Evolutionary conservation across 2,888 invertebrate genomes (phyloP).

Genomic region (Cacoxenus indagator): DNA sequence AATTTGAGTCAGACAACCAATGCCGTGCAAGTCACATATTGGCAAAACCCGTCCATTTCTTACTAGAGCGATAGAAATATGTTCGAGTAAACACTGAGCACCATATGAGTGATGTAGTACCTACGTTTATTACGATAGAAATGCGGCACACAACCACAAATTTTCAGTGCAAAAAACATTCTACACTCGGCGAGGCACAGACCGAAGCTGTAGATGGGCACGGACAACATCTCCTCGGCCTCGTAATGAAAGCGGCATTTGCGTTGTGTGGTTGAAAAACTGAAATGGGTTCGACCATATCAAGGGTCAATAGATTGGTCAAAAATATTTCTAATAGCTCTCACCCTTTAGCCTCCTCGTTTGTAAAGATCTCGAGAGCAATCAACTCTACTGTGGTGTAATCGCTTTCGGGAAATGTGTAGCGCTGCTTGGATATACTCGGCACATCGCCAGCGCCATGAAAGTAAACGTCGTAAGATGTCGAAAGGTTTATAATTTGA

Average conservation of each 20-base stretch:
- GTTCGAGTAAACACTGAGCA: too few species aligned
- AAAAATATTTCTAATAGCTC: conserved; percentile 18
- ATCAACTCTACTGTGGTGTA: conserved; percentile 76
- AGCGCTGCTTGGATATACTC: conserved; percentile 75
- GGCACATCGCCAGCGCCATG: conserved; percentile 80
- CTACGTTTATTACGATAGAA: conserved; percentile 79
- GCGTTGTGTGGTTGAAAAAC: conserved; percentile 76
- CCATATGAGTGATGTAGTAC: conserved; percentile 29
- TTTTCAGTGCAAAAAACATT: conserved; percentile 74
- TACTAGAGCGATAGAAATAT: conserved; percentile 44
- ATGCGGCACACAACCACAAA: conserved; percentile 81
- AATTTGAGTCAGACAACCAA: conserved; percentile 75
- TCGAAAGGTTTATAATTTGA: conserved; percentile 79
- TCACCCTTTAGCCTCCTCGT: conserved; percentile 74
- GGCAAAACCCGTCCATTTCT: conserved; percentile 65
- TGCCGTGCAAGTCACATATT: conserved; percentile 76
- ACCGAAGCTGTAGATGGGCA: conserved; percentile 79
- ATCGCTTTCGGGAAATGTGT: conserved; percentile 72
- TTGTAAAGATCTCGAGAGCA: conserved; percentile 75
- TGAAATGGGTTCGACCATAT: conserved; percentile 44
- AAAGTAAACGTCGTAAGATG: conserved; percentile 77
- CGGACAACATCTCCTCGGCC: conserved; percentile 75
- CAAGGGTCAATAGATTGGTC: background rate
- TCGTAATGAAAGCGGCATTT: conserved; percentile 80
- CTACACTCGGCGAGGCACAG: conserved; percentile 82